Evolutionary conservation across 1,140 invertebrate genomes (phyloP).

Genomic region (Amyelois transitella): DNA sequence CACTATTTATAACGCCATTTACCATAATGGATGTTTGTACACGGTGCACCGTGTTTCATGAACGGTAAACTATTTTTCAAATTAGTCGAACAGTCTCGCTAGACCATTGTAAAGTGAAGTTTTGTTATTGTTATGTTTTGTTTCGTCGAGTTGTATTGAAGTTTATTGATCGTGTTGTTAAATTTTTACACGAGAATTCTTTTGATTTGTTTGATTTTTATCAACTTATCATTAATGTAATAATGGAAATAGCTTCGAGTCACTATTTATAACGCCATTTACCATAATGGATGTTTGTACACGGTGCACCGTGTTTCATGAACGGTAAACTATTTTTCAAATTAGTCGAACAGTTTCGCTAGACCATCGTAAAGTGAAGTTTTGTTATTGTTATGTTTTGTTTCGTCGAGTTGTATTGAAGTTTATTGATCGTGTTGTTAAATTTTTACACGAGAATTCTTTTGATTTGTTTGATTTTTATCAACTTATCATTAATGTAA

Average conservation of each 20-base stretch:
- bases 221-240: too few species aligned
- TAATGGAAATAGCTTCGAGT: conserved; percentile 14
- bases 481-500: too few species aligned
- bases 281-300: conserved; percentile 23
- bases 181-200: too few species aligned
- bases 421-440: not conserved
- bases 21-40: conserved; percentile 25
- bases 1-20: conserved; percentile 27
- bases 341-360: conserved; percentile 10
- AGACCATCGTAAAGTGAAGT: too few species aligned
- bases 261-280: conserved; percentile 25
- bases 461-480: too few species aligned
- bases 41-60: conserved; percentile 15
- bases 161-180: not conserved
- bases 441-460: too few species aligned
- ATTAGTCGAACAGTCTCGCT: conserved; percentile 11
- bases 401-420: not conserved
- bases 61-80: conserved; percentile 23
- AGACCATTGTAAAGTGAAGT: not conserved
- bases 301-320: conserved; percentile 15
- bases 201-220: too few species aligned
- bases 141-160: not conserved
- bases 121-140: not conserved
- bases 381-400: too few species aligned
- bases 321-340: conserved; percentile 21